Evolutionary conservation across 2,888 invertebrate species (phyloP).

Genomic region (Pyrocoelia pectoralis): DNA sequence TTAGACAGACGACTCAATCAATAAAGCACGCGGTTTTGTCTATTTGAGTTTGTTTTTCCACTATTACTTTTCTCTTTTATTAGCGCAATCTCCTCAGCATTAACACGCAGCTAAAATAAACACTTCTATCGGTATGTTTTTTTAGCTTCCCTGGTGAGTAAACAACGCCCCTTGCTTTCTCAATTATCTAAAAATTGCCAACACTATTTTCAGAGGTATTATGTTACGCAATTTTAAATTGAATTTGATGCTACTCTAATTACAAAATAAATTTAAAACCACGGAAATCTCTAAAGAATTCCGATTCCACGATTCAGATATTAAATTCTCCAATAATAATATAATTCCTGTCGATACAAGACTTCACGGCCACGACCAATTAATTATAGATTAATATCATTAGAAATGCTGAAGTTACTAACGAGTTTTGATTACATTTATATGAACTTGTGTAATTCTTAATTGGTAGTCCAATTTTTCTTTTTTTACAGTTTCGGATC

Average conservation of each 20-base stretch:
- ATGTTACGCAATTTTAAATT: neutral
- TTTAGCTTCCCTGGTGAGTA: neutral
- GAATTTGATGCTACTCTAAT: neutral
- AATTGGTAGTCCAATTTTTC: too few species aligned
- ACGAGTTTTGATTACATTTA: too few species aligned
- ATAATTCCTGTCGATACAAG: too few species aligned
- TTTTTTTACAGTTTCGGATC: too few species aligned
- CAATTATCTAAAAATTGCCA: neutral
- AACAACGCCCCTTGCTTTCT: neutral
- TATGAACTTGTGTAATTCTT: too few species aligned
- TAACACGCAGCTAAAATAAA: neutral
- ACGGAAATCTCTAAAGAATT: too few species aligned
- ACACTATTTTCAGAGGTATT: neutral
- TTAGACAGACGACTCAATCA: neutral
- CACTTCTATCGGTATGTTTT: neutral
- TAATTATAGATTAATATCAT: too few species aligned
- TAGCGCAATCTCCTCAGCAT: neutral
- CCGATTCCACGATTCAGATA: too few species aligned
- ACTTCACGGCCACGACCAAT: too few species aligned
- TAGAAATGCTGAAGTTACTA: too few species aligned
- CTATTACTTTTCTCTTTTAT: neutral
- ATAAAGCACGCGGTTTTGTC: neutral
- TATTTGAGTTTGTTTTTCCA: neutral
- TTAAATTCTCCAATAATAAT: too few species aligned
- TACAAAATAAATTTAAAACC: slow-evolving; percentile 1